These are phyloP conservation scores for Eupithecia pulchellata DNA, from an alignment of 2,888 invertebrate species.

Conservation along the genomic window DNA sequence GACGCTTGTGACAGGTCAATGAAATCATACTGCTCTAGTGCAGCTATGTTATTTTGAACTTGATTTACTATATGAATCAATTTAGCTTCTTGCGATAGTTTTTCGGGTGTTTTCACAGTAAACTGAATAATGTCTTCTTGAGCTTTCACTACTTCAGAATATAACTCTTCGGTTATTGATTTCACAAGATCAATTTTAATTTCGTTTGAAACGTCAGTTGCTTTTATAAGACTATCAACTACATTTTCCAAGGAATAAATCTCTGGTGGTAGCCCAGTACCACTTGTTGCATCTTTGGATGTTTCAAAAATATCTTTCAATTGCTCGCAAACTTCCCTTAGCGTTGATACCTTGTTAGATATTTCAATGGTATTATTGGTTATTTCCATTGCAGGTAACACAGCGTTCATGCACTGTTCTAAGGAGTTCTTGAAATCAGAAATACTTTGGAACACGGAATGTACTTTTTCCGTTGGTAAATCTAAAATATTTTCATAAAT, in stretches of 20 bases:
- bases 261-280: conserved; percentile 40
- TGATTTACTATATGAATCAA: conserved; percentile 69
- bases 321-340: conserved; percentile 64
- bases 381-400: conserved; percentile 66
- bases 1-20: conserved; percentile 67
- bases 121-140: conserved; percentile 71
- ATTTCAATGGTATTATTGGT: conserved; percentile 67
- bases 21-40: conserved; percentile 71
- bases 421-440: conserved; percentile 68
- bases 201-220: conserved; percentile 60
- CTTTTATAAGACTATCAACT: conserved; percentile 61
- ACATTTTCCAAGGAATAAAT: conserved; percentile 55
- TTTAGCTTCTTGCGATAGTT: conserved; percentile 63
- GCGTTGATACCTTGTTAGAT: conserved; percentile 63
- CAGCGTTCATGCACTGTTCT: conserved; percentile 62
- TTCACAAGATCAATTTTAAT: conserved; percentile 67
- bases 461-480: conserved; percentile 66
- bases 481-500: conserved; percentile 72
- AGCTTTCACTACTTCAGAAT: conserved; percentile 59
- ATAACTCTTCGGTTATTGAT: conserved; percentile 65
- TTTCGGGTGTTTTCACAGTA: conserved; percentile 54
- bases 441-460: conserved; percentile 65
- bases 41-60: conserved; percentile 70
- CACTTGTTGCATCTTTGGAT: conserved; percentile 43
- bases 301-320: conserved; percentile 61